Evolutionary conservation across 2,797 vertebrate species (phyloP).

Genomic region (Rhinogobio ventralis): DNA sequence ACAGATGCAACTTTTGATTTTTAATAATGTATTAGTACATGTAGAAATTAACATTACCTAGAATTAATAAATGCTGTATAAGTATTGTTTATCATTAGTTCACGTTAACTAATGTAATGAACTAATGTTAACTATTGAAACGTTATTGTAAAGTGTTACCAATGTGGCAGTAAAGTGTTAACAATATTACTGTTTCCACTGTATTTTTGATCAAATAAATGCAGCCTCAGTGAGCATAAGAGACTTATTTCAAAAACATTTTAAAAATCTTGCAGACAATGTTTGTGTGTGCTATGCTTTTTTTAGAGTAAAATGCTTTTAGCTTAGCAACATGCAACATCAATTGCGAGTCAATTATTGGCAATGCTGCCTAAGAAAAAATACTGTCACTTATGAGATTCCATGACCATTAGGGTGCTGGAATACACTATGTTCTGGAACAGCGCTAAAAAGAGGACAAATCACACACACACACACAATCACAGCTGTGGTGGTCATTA

Average conservation of each 20-base stretch:
- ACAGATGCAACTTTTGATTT: too few relatives aligned
- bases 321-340: not conserved
- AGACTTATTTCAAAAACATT: not conserved
- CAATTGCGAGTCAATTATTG: too few relatives aligned
- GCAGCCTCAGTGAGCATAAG: not conserved
- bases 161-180: not conserved
- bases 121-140: not conserved
- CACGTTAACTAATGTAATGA: not conserved
- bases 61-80: not conserved
- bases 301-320: not conserved
- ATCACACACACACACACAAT: not conserved
- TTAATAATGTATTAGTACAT: not conserved
- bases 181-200: not conserved
- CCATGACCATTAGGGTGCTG: not conserved
- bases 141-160: not conserved
- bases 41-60: not conserved
- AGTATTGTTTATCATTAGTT: not conserved
- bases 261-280: not conserved
- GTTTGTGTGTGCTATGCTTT: not conserved
- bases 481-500: constrained; percentile 34
- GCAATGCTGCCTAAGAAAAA: not conserved
- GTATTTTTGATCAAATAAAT: not conserved
- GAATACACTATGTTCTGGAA: not conserved
- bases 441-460: not conserved
- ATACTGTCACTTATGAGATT: not conserved